phyloP scores from a whole-genome alignment of 2,888 invertebrate genomes.

The Limnephilus auricula region DNA sequence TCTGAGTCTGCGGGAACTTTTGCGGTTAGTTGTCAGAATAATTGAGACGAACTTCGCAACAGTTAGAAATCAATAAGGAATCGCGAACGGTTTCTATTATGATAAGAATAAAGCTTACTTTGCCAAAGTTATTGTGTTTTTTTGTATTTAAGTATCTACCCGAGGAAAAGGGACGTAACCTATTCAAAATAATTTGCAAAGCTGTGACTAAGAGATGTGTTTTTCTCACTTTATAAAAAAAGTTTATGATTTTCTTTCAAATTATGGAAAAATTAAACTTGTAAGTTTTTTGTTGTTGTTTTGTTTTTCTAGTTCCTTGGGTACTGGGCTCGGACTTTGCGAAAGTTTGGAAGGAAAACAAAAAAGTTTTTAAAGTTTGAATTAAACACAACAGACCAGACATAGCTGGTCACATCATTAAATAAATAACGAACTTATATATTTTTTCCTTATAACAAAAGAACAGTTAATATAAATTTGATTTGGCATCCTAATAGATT shows the following conservation, averaged over 20 bases:
- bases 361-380: too few relatives aligned
- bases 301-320: too few relatives aligned
- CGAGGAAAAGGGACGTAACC: background rate
- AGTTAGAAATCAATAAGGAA: constrained; percentile 29
- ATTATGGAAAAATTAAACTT: background rate
- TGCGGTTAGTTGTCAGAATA: constrained; percentile 32
- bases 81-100: background rate
- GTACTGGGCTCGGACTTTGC: too few relatives aligned
- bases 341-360: too few relatives aligned
- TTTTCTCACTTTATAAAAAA: background rate
- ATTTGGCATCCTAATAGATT: too few relatives aligned
- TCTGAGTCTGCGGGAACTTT: background rate
- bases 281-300: background rate
- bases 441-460: too few relatives aligned
- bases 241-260: background rate
- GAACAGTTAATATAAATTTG: too few relatives aligned
- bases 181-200: background rate
- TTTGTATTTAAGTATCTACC: background rate
- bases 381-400: too few relatives aligned
- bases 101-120: background rate
- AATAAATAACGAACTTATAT: too few relatives aligned
- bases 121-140: background rate
- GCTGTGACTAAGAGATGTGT: background rate
- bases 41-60: constrained; percentile 30
- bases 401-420: too few relatives aligned